Evolutionary conservation across 2,113 vertebrate genomes (phyloP).

Genomic region (Xenopus laevis): DNA sequence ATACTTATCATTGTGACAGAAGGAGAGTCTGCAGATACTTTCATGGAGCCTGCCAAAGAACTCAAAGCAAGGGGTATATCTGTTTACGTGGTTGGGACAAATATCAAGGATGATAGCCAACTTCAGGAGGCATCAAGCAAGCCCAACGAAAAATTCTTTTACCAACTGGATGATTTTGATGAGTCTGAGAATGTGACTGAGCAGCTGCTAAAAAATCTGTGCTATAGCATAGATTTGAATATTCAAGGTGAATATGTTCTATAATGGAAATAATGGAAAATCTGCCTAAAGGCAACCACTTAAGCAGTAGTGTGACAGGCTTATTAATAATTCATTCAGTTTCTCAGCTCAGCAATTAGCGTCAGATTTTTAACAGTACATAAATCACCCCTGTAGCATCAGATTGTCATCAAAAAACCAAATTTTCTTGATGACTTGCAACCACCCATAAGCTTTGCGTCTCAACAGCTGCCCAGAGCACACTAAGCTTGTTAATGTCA

Average conservation of each 20-base stretch:
- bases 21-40: conserved; percentile 66
- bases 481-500: too few relatives aligned
- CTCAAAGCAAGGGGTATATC: conserved; percentile 64
- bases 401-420: too few relatives aligned
- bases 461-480: too few relatives aligned
- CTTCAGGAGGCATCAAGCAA: conserved; percentile 66
- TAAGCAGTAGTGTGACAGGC: too few relatives aligned
- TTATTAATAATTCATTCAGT: too few relatives aligned
- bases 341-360: too few relatives aligned
- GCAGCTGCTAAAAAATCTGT: conserved; percentile 62
- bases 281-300: too few relatives aligned
- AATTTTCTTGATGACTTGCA: too few relatives aligned
- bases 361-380: too few relatives aligned
- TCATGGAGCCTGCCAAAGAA: conserved; percentile 50
- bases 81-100: conserved; percentile 69
- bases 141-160: conserved; percentile 64
- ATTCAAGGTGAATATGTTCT: conserved; percentile 57
- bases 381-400: too few relatives aligned
- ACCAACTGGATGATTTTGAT: conserved; percentile 58
- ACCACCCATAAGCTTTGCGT: too few relatives aligned
- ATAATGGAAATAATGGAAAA: neutral
- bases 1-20: conserved; percentile 73
- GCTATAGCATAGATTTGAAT: conserved; percentile 59
- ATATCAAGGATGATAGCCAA: conserved; percentile 49
- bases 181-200: conserved; percentile 55